Conservation (phyloP, 2,797 vertebrate genomes). For the Distichodus sexfasciatus region DNA sequence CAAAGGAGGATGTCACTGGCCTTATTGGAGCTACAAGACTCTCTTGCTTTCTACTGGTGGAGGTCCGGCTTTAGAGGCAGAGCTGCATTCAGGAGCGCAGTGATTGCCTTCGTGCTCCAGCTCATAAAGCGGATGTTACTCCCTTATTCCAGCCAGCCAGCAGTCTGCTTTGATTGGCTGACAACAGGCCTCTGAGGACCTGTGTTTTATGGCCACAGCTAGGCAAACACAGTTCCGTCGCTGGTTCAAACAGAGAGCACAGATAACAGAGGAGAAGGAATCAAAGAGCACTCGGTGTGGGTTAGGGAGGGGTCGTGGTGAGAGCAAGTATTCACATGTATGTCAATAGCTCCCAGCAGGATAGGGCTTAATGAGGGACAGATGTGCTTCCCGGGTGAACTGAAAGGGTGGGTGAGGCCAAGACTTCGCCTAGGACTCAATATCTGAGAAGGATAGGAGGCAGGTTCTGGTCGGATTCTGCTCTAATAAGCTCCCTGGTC, state of each 20-base stretch:
- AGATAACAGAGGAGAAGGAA: conserved; percentile 42
- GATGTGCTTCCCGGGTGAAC: conserved; percentile 32
- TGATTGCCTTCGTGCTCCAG: conserved; percentile 5
- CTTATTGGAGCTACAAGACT: background rate
- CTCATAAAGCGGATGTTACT: conserved; percentile 32
- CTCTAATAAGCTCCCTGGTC: conserved; percentile 32
- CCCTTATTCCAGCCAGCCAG: conserved; percentile 11
- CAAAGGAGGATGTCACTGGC: conserved; percentile 22
- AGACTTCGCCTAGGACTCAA: conserved; percentile 33
- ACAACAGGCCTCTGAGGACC: conserved; percentile 1
- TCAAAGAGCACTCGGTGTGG: conserved; percentile 48
- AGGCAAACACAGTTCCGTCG: conserved; percentile 45
- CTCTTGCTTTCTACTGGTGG: background rate
- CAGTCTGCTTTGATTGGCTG: conserved; percentile 27
- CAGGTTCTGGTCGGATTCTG: conserved; percentile 22
- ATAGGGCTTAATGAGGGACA: conserved; percentile 47
- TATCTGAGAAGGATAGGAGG: conserved; percentile 11
- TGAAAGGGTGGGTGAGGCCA: conserved; percentile 33
- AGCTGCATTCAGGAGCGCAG: background rate
- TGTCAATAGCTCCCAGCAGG: conserved; percentile 47
- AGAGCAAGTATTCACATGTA: conserved; percentile 34
- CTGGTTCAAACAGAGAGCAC: conserved; percentile 40
- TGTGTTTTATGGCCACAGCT: conserved; percentile 20
- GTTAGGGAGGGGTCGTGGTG: conserved; percentile 35
- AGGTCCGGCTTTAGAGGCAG: background rate